Base-by-base conservation (phyloP, 2,113 vertebrate genomes). In the Siniperca knerii region DNA sequence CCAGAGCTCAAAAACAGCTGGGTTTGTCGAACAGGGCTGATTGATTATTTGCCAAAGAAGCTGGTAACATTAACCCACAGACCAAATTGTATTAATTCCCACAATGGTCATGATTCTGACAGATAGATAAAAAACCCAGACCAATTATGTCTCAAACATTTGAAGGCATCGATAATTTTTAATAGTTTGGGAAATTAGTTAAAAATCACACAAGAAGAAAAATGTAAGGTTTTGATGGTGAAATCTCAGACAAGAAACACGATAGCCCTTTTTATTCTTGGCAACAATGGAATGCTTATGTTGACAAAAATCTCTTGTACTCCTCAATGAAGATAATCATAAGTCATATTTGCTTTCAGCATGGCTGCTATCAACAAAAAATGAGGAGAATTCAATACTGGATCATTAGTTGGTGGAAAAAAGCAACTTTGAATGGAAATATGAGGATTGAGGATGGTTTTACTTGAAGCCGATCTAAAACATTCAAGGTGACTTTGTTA, bases 1-100 rank as follows among this genome's bases (percentile, higher is more conserved):
- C 92, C 94, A 95, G 95, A 94, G 94, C 94, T 94, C 93, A 86
- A 57, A 77, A 77, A 68, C 68, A 50, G 52, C 50, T 33, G n/a
- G 0, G n/a, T 75, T 50, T 82, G 40, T 66, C 0, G 18, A 75
- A 4, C n/a, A 13, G 58, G n/a, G 65, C 23, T 74, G 69, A 79
- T n/a, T 52, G 29, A 86, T 84, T 54, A 75, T 77, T 60, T 78
- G 48, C 44, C 37, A 55, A 78, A 75, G n/a, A 55, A 65, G 73
- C 33, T 54, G 20, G 61, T 35, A 65, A 42, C 61, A 62, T n/a
- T 66, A 50, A 72, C 33, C 25, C 44, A 44, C 60, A 75, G 35
- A 77, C 60, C 54, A 62, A 84, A 87, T 8, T n/a, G 20, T 29
- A 68, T 42, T 10, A 55, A 67, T 68, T 84, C 54, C 29, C 8